Percentiles rank a stretch among this genome's conserved stretches.
Conservation (phyloP, 1,140 invertebrate genomes). For the Lordiphosa mommai region DNA sequence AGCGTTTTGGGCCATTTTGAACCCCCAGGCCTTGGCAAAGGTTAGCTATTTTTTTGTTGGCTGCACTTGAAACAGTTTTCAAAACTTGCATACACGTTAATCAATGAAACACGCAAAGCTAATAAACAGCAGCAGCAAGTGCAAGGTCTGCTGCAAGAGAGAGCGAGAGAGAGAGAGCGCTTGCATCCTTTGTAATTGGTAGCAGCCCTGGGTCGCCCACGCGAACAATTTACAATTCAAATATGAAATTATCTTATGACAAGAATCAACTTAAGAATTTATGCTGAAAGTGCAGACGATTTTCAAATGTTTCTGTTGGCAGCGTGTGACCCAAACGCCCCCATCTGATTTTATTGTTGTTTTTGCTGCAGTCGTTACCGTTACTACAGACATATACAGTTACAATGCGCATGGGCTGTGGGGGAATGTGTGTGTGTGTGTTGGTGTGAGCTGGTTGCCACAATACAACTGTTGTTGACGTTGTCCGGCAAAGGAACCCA, state of each 20-base stretch:
- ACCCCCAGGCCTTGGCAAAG: background rate
- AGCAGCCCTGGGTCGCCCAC: constrained; percentile 45
- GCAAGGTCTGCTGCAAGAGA: constrained; percentile 48
- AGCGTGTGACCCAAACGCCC: constrained; percentile 73
- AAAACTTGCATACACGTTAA: constrained; percentile 23
- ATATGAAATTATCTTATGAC: constrained; percentile 20
- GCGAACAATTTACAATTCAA: constrained; percentile 46
- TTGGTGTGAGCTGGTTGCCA: constrained; percentile 50
- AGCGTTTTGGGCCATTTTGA: background rate
- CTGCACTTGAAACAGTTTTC: constrained; percentile 25
- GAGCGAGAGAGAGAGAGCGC: constrained; percentile 8
- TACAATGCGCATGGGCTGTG: constrained; percentile 55
- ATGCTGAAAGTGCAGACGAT: background rate
- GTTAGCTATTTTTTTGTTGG: constrained; percentile 21
- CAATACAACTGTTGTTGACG: constrained; percentile 67
- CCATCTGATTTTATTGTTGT: constrained; percentile 32
- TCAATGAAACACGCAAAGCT: constrained; percentile 49
- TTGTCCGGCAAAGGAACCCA: constrained; percentile 30
- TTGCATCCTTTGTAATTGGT: constrained; percentile 29
- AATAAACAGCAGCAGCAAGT: constrained; percentile 43
- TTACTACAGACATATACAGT: constrained; percentile 43
- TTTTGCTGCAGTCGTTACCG: constrained; percentile 33
- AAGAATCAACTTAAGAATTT: no score
- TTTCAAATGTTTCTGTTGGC: constrained; percentile 2
- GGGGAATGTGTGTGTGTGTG: constrained; percentile 40